phyloP scores from a whole-genome alignment of 2,113 vertebrate genomes.

The Psettodes erumei region DNA sequence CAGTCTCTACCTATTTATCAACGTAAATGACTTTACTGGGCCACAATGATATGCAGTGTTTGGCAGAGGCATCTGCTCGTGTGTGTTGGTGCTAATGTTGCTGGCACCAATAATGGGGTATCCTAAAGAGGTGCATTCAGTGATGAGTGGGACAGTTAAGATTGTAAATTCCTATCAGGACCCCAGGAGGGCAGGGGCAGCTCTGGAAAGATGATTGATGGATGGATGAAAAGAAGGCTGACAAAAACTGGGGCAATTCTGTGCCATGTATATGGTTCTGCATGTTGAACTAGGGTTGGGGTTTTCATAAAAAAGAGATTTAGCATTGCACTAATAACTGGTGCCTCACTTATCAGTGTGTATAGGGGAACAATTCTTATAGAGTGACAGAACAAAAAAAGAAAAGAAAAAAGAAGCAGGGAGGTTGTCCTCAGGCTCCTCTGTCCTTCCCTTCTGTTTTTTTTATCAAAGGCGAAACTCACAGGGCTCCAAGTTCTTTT shows the following conservation, averaged over 20 bases:
- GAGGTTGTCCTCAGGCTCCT: conserved; percentile 2
- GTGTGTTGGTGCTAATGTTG: conserved; percentile 73
- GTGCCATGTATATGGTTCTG: background rate
- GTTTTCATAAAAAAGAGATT: background rate
- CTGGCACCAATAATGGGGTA: conserved; percentile 63
- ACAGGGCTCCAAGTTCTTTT: background rate
- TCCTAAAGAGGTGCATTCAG: conserved; percentile 73
- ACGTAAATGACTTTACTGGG: conserved; percentile 77
- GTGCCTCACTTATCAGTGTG: background rate
- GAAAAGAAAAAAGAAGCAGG: background rate
- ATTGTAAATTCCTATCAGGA: conserved; percentile 50
- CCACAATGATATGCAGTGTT: conserved; percentile 76
- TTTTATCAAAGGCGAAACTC: conserved; percentile 12
- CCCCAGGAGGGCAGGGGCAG: conserved; percentile 3
- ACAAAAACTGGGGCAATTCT: no score
- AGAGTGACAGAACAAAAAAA: background rate
- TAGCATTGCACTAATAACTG: background rate
- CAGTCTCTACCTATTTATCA: conserved; percentile 70
- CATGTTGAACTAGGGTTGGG: background rate
- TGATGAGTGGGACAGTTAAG: conserved; percentile 48
- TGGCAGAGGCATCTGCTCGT: conserved; percentile 74
- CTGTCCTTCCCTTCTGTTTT: conserved; percentile 16
- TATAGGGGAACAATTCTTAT: background rate
- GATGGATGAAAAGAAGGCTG: conserved; percentile 19
- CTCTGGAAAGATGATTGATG: conserved; percentile 30